A percentile compares a stretch with the other conserved stretches of the same genome.
phyloP scores from a whole-genome alignment of 2,113 vertebrate genomes.

The Oryzias woworae region DNA sequence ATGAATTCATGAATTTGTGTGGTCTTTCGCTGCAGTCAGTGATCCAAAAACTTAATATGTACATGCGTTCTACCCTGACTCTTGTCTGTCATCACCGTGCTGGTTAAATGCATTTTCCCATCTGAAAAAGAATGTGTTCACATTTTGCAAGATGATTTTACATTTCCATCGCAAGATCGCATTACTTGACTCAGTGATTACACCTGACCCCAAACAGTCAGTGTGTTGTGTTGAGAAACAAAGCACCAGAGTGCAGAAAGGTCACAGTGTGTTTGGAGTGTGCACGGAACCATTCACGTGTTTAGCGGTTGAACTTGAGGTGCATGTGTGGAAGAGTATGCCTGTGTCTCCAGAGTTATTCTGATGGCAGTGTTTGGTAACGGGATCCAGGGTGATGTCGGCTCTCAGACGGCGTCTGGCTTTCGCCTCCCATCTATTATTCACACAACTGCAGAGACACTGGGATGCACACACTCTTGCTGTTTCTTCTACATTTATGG shows the following conservation, averaged over 20 bases:
- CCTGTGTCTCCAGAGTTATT: conserved; percentile 56
- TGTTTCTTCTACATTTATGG: conserved; percentile 1
- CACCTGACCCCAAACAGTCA: conserved; percentile 9
- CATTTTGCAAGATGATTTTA: conserved; percentile 17
- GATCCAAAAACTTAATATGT: conserved; percentile 48
- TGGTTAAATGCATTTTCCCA: conserved; percentile 7
- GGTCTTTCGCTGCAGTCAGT: conserved; percentile 43
- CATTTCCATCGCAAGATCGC: background rate
- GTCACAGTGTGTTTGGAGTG: conserved; percentile 18
- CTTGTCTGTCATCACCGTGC: conserved; percentile 1
- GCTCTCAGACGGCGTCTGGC: conserved; percentile 70
- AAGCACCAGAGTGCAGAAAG: conserved; percentile 25
- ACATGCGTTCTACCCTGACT: conserved; percentile 12
- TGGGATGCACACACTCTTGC: conserved; percentile 13
- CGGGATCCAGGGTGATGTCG: conserved; percentile 64
- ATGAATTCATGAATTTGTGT: conserved; percentile 53
- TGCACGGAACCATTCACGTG: background rate
- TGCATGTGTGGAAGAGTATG: background rate
- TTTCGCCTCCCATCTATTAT: conserved; percentile 75
- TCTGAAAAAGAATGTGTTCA: conserved; percentile 5
- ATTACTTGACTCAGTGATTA: conserved; percentile 19
- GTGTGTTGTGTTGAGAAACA: conserved; percentile 15
- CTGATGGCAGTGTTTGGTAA: conserved; percentile 68
- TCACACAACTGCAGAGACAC: conserved; percentile 64
- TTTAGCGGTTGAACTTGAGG: conserved; percentile 16